Evolutionary conservation across 2,888 invertebrate genomes (phyloP).

Genomic region (Drosophila nr. fundita): DNA sequence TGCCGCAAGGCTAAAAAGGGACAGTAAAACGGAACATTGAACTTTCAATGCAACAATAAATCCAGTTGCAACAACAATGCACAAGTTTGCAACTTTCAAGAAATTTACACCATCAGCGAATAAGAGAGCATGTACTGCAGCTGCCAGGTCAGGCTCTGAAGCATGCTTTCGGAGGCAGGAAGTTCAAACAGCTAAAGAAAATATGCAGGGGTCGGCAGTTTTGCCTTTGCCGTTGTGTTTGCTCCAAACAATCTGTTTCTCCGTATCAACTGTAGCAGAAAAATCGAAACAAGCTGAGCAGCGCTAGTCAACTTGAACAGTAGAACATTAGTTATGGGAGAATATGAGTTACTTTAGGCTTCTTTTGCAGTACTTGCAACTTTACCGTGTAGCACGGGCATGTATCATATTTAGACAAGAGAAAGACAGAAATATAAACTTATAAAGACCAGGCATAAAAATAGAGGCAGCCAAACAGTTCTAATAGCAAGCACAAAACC

Average conservation of each 20-base stretch:
- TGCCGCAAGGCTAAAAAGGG: conserved; percentile 28
- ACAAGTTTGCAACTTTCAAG: conserved; percentile 75
- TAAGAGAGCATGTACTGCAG: conserved; percentile 50
- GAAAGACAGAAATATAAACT: conserved; percentile 75
- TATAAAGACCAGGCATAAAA: conserved; percentile 62
- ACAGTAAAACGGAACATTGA: conserved; percentile 61
- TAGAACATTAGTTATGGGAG: conserved; percentile 46
- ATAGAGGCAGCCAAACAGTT: conserved; percentile 27
- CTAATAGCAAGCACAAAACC: conserved; percentile 48
- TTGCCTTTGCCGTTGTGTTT: conserved; percentile 54
- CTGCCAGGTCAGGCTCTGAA: conserved; percentile 32
- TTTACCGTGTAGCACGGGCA: conserved; percentile 40
- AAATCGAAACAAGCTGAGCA: conserved; percentile 72
- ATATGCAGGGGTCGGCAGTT: conserved; percentile 70
- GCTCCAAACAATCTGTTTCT: conserved; percentile 78
- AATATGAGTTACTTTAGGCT: conserved; percentile 25
- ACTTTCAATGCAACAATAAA: conserved; percentile 48
- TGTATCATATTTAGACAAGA: conserved; percentile 78
- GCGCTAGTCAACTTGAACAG: conserved; percentile 64
- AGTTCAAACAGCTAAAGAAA: conserved; percentile 71
- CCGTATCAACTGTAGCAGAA: conserved; percentile 63
- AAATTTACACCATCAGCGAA: conserved; percentile 82
- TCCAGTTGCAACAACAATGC: conserved; percentile 61
- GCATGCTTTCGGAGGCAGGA: conserved; percentile 41
- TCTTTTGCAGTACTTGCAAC: conserved; percentile 53